phyloP scores from a whole-genome alignment of 2,888 invertebrate genomes.

The Pyrocoelia pectoralis region DNA sequence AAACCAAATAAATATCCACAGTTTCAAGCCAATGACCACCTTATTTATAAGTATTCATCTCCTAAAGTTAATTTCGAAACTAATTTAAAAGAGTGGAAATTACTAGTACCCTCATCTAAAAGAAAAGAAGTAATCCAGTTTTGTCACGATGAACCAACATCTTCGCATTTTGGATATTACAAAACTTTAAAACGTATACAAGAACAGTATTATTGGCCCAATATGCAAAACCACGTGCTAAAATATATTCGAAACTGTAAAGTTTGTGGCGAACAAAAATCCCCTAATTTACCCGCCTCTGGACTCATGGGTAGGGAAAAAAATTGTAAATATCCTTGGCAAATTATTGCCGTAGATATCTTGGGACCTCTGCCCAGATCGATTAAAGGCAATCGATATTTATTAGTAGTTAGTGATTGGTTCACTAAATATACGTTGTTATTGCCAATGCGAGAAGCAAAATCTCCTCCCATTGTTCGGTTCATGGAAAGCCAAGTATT shows the following conservation, averaged over 20 bases:
- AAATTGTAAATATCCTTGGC: constrained; percentile 16
- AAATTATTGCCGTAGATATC: constrained; percentile 26
- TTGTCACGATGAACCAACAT: background rate
- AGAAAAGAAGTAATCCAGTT: background rate
- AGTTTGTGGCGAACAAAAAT: background rate
- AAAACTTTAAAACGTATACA: constrained; percentile 3
- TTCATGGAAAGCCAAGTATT: constrained; percentile 27
- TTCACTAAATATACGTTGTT: constrained; percentile 24
- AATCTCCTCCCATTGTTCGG: background rate
- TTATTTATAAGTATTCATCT: no score
- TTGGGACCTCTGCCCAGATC: constrained; percentile 29
- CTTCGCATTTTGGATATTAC: constrained; percentile 14
- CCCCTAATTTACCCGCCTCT: background rate
- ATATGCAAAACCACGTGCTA: background rate
- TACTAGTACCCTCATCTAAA: no score
- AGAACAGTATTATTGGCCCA: constrained; percentile 15
- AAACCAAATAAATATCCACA: no score
- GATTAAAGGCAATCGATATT: constrained; percentile 9
- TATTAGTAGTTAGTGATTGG: constrained; percentile 25
- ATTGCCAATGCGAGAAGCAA: constrained; percentile 14
- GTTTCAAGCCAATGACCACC: no score
- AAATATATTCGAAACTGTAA: background rate
- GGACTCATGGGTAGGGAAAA: constrained; percentile 13
- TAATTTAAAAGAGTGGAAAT: no score
- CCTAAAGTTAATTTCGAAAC: no score